Conservation (phyloP, 37 sponge, comb jelly and placozoan species). For the Halichondria panicea region DNA sequence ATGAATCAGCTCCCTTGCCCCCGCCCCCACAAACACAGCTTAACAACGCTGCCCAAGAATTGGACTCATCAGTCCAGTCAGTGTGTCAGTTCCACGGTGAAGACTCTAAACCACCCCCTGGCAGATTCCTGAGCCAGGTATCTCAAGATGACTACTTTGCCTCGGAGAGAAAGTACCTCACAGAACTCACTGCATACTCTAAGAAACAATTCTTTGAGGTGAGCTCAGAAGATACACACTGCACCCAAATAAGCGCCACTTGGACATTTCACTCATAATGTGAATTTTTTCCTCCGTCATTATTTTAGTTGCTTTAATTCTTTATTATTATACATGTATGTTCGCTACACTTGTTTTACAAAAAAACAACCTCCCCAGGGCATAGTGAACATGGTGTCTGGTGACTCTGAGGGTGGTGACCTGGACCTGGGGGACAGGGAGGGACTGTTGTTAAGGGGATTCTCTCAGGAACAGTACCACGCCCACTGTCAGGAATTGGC, state of each 20-base stretch:
- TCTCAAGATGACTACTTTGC: conserved; percentile 24
- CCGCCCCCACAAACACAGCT: conserved; percentile 1
- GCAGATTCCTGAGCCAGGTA: conserved; percentile 13
- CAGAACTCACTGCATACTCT: conserved; percentile 50
- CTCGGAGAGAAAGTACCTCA: conserved; percentile 46
- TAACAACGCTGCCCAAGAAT: conserved; percentile 23
- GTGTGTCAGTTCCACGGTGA: conserved; percentile 25
- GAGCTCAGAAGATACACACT: too few relatives aligned
- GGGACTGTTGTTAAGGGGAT: conserved; percentile 24
- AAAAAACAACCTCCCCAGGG: conserved; percentile 4
- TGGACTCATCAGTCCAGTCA: conserved; percentile 3
- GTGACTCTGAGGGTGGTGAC: neutral
- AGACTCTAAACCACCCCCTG: neutral
- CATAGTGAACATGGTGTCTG: conserved; percentile 7
- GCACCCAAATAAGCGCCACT: neutral
- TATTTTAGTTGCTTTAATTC: neutral
- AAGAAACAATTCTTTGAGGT: conserved; percentile 73
- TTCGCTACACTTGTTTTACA: neutral
- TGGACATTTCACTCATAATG: neutral
- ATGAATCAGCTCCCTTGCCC: neutral
- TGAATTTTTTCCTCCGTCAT: neutral
- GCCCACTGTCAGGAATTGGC: conserved; percentile 39
- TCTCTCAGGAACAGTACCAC: conserved; percentile 20
- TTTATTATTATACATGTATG: neutral
- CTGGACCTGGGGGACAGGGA: conserved; percentile 20